phyloP scores from a whole-genome alignment of 2,888 invertebrate species.

The Lumbricus terrestris region DNA sequence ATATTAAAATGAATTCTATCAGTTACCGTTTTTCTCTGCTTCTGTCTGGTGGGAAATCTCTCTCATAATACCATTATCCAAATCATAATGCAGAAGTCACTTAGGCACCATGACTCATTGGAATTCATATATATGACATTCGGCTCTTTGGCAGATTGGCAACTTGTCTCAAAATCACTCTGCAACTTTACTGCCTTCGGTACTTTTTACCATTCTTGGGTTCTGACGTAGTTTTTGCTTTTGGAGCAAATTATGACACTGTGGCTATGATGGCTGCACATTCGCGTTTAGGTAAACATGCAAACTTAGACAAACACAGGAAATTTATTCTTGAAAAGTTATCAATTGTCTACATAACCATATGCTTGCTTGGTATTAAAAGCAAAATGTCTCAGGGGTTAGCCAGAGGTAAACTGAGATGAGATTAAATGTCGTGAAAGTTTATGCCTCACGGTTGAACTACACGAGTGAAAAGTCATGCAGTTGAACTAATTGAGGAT shows the following conservation, averaged over 20 bases:
- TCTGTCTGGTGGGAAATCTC: neutral
- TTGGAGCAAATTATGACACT: neutral
- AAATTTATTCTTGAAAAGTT: too few species aligned
- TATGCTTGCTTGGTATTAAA: neutral
- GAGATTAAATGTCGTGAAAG: neutral
- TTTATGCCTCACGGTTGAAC: neutral
- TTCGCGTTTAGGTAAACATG: too few species aligned
- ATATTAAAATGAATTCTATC: neutral
- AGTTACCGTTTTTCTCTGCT: too few species aligned
- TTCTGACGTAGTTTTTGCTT: neutral
- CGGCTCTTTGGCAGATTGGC: neutral
- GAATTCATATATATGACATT: neutral
- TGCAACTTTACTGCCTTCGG: neutral
- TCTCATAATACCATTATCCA: too few species aligned
- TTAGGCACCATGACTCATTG: neutral
- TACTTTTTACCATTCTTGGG: neutral
- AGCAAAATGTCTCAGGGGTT: neutral
- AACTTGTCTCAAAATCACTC: neutral
- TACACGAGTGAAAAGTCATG: neutral
- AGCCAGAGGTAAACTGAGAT: neutral
- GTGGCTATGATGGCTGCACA: neutral
- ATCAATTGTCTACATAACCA: neutral
- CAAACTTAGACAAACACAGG: too few species aligned
- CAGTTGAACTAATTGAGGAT: neutral
- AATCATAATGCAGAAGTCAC: too few species aligned